These are phyloP conservation scores for Aurelia coerulea DNA, from an alignment of 30 jellyfish, hydroid and myxozoan genomes.

Conservation along the genomic window DNA sequence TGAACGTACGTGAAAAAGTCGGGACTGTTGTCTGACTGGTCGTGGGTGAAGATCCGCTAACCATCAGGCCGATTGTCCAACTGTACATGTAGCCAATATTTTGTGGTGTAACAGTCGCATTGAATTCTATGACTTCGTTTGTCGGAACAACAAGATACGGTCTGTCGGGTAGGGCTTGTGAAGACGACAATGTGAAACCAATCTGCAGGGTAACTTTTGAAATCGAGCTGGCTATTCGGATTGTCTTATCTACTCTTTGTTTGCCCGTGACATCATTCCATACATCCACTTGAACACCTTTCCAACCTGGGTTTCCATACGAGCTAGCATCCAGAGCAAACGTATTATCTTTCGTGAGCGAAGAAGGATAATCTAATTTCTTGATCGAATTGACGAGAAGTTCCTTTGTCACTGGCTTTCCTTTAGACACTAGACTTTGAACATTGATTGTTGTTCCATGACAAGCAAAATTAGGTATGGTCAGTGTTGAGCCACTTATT, in stretches of 20 bases:
- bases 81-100: slow-evolving; percentile 8
- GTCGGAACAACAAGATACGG: slow-evolving; percentile 36
- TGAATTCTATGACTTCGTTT: slow-evolving; percentile 6
- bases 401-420: slow-evolving; percentile 33
- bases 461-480: slow-evolving; percentile 17
- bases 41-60: slow-evolving; percentile 2
- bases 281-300: neutral
- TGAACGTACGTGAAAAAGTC: neutral
- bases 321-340: neutral
- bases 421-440: slow-evolving; percentile 12
- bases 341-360: slow-evolving; percentile 5
- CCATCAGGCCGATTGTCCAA: neutral
- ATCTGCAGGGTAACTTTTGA: neutral
- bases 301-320: slow-evolving; percentile 18
- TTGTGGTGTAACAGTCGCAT: slow-evolving; percentile 19
- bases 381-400: slow-evolving; percentile 12
- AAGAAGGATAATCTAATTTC: neutral
- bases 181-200: slow-evolving; percentile 22
- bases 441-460: neutral
- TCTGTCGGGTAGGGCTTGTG: slow-evolving; percentile 35
- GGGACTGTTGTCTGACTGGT: neutral
- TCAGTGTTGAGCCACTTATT: neutral
- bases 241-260: neutral
- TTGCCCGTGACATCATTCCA: slow-evolving; percentile 20
- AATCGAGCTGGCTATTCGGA: slow-evolving; percentile 23